A percentile compares a stretch with the other conserved stretches of the same genome.
phyloP scores from a whole-genome alignment of 2,113 vertebrate species.

The Cyanistes caeruleus region DNA sequence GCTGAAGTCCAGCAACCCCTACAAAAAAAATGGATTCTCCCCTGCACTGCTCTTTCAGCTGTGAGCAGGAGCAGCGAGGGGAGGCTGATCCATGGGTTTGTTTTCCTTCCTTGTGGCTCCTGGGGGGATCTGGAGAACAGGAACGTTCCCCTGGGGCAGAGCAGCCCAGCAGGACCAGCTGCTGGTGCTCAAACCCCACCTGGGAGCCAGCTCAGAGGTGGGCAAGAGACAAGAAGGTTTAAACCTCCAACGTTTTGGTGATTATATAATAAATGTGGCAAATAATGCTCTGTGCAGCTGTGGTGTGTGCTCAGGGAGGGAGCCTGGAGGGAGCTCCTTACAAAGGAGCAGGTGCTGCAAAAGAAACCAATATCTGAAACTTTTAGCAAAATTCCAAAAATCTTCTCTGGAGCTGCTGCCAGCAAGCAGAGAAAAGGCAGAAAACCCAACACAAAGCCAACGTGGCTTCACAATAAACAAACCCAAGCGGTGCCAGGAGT shows the following conservation, averaged over 20 bases:
- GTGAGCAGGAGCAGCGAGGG: background rate
- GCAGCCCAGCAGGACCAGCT: background rate
- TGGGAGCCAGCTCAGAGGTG: background rate
- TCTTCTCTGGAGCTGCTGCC: slow-evolving; percentile 6
- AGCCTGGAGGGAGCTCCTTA: background rate
- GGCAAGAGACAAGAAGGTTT: background rate
- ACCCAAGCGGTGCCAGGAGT: background rate
- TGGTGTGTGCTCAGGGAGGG: background rate
- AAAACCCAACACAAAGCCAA: background rate
- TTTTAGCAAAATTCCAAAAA: background rate
- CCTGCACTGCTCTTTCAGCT: background rate
- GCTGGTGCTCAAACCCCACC: background rate
- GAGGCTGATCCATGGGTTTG: background rate
- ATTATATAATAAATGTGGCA: background rate
- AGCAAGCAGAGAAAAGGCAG: background rate
- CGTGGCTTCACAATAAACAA: background rate
- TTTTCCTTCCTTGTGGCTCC: background rate
- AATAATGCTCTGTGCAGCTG: background rate
- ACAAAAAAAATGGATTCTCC: background rate
- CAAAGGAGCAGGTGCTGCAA: slow-evolving; percentile 4
- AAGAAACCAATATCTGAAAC: slow-evolving; percentile 20
- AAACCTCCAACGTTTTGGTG: background rate
- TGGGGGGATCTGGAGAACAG: background rate
- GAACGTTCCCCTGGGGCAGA: fast-evolving
- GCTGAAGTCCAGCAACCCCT: slow-evolving; percentile 73